Evolutionary conservation across 64 coral and sea anemone genomes (phyloP), one percentile per base, ranked within the genome.

Genomic region (Trachythela sp.): DNA sequence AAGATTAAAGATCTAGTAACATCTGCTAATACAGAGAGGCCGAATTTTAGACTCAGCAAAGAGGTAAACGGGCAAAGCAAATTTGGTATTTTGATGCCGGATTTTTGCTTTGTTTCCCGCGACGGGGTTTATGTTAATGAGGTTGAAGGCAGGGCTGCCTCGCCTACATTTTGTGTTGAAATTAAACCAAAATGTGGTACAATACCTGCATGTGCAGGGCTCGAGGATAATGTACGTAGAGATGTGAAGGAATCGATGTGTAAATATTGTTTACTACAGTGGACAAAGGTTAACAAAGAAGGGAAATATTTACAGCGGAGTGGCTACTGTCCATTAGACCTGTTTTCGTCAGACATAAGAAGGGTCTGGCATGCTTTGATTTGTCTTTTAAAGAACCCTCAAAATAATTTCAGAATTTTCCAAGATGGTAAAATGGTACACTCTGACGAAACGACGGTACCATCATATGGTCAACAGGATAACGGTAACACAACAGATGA

Each of bases 161-260:
- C 31, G 37, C 33, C 75, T 29, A 39, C 38, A 4, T 37, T 80
- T 15, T 80, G 75, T 22, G 31, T 80, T 3, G 75, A 80, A 39
- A 30, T 80, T 22, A 80, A 80, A 80, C 75, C 75, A 80, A 80
- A 80, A 29, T 80, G 75, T 37, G 75, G 75, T 36, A 39, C 38
- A 8, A 35, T 80, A 18, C 75, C 75, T 15, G 75, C 17, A 8
- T 80, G 75, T 37, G 20, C 32, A 29, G 75, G 15, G 13, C 3
- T 39, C 4, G 37, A 39, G 4, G 20, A 22, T 20, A 38, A 10
- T 35, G 26, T 13, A 17, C 35, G 35, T 30, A 37, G 13, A 30
- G 30, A 80, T 18, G 37, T 80, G 37, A 80, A 80, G 37, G 9
- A 80, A 39, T 80, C 75, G 0, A 22, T 80, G 2, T 80, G 75